Evolutionary conservation across 2,113 vertebrate genomes (phyloP).

Genomic region (Blennius ocellaris): DNA sequence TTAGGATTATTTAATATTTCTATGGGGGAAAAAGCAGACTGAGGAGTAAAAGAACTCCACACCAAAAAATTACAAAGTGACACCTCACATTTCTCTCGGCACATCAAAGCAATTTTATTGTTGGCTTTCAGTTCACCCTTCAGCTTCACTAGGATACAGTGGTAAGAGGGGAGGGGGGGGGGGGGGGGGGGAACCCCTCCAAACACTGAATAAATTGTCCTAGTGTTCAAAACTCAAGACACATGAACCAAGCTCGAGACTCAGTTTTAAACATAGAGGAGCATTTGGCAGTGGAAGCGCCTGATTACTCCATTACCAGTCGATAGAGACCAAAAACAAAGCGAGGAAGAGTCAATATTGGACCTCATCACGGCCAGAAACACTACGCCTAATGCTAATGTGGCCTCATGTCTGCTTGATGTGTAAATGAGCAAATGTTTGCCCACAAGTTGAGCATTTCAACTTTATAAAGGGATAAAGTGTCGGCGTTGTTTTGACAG

Average conservation of each 20-base stretch:
- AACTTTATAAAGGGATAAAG: slow-evolving; percentile 12
- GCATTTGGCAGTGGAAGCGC: neutral
- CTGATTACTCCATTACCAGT: neutral
- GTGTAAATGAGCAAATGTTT: slow-evolving; percentile 32
- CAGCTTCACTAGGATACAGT: neutral
- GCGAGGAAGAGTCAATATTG: neutral
- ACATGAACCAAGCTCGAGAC: neutral
- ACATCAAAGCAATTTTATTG: too few species aligned
- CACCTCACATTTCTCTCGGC: too few species aligned
- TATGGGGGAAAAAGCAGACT: too few species aligned
- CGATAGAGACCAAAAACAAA: neutral
- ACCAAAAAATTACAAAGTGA: too few species aligned
- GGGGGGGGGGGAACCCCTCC: too few species aligned
- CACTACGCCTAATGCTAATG: neutral
- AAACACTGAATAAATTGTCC: neutral
- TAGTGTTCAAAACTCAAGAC: neutral
- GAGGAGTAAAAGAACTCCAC: too few species aligned
- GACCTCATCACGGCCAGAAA: slow-evolving; percentile 1
- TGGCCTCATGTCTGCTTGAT: slow-evolving; percentile 3
- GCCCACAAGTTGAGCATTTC: slow-evolving; percentile 7
- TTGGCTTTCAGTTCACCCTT: neutral
- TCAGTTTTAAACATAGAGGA: neutral
- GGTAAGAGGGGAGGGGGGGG: too few species aligned
- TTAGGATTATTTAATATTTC: too few species aligned
- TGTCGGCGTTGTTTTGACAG: neutral